phyloP scores from a whole-genome alignment of 2,888 invertebrate genomes.

The Camponotus fellah region DNA sequence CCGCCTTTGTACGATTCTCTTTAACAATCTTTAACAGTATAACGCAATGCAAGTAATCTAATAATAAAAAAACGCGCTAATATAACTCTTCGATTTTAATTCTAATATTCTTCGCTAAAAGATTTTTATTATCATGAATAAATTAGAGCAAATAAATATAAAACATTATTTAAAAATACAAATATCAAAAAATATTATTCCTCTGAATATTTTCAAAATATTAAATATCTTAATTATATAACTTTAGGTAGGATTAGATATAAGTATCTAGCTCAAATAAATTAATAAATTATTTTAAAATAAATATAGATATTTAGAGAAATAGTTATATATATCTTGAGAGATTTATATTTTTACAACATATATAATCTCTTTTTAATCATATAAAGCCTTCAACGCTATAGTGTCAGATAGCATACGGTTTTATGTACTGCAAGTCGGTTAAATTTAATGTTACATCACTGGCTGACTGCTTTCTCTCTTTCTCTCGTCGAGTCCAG shows the following conservation, averaged over 20 bases:
- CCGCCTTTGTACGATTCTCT: slow-evolving; percentile 10
- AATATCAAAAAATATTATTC: background rate
- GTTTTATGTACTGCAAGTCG: background rate
- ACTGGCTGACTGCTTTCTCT: slow-evolving; percentile 29
- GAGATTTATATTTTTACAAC: slow-evolving; percentile 2
- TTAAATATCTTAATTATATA: background rate
- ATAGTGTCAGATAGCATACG: too few species aligned
- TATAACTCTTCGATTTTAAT: background rate
- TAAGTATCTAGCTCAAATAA: background rate
- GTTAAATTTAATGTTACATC: slow-evolving; percentile 49
- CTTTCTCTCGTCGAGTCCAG: slow-evolving; percentile 42
- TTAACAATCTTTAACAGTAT: slow-evolving; percentile 21
- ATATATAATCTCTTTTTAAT: slow-evolving; percentile 20
- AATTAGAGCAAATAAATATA: background rate
- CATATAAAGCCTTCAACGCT: background rate
- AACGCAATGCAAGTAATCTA: slow-evolving; percentile 27
- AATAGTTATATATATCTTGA: background rate
- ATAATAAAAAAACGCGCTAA: slow-evolving; percentile 4
- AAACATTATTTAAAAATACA: background rate
- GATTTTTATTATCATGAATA: background rate
- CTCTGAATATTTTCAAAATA: background rate
- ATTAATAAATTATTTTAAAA: background rate
- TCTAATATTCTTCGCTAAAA: background rate
- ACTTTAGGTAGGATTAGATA: background rate
- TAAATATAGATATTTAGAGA: slow-evolving; percentile 14